Percentiles rank a stretch among this genome's conserved stretches.
These are phyloP conservation scores for Drepana arcuata DNA, from an alignment of 1,140 invertebrate genomes.

Conservation along the genomic window DNA sequence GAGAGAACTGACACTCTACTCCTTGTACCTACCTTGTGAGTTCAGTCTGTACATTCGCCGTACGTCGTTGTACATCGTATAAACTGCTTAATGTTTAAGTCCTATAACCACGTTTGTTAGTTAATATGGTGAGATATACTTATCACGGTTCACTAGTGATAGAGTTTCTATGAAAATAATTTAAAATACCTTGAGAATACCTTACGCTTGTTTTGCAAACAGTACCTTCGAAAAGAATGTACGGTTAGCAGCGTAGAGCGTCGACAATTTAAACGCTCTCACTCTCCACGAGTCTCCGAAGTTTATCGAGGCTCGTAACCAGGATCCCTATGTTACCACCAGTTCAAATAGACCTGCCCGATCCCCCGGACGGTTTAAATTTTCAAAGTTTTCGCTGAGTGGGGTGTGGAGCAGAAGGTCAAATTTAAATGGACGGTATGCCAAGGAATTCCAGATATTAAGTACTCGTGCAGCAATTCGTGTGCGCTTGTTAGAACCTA, in stretches of 20 bases:
- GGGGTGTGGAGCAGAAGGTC: conserved; percentile 31
- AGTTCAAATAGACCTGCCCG: conserved; percentile 16
- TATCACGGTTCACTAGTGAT: no score
- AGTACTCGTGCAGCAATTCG: conserved; percentile 37
- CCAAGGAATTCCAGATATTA: conserved; percentile 64
- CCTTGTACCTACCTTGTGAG: no score
- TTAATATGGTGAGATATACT: no score
- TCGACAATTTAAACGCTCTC: conserved; percentile 61
- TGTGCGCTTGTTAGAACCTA: conserved; percentile 42
- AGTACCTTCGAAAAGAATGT: conserved; percentile 43
- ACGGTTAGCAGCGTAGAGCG: conserved; percentile 46
- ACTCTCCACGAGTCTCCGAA: conserved; percentile 56
- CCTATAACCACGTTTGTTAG: no score
- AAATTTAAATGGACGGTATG: no score
- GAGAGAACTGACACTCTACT: no score
- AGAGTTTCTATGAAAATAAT: no score
- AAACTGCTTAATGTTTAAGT: no score
- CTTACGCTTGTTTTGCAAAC: conserved; percentile 24
- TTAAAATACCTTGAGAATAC: conserved; percentile 2
- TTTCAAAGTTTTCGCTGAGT: conserved; percentile 22
- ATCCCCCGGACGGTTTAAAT: conserved; percentile 8
- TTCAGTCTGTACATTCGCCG: no score
- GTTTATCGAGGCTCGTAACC: conserved; percentile 60
- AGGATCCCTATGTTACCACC: conserved; percentile 35
- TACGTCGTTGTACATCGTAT: no score